phyloP scores from a whole-genome alignment of 2,888 invertebrate species.

The Drosophila rubida region DNA sequence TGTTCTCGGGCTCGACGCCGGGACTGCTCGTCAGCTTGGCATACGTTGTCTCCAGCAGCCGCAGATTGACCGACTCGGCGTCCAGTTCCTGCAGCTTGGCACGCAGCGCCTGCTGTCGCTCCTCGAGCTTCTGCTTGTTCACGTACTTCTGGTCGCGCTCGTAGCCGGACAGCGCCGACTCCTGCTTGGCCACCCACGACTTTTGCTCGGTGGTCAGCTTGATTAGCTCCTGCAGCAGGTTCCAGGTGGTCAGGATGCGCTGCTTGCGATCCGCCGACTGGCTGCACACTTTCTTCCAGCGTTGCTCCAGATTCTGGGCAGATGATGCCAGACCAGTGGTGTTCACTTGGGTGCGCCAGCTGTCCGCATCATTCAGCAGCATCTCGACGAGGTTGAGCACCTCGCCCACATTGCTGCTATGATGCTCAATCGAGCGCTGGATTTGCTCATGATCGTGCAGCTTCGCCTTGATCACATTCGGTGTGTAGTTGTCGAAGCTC shows the following conservation, averaged over 20 bases:
- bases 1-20: slow-evolving; percentile 89
- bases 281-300: slow-evolving; percentile 92
- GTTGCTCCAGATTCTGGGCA: slow-evolving; percentile 90
- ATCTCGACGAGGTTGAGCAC: slow-evolving; percentile 92
- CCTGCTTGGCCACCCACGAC: slow-evolving; percentile 88
- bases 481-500: slow-evolving; percentile 88
- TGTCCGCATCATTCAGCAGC: slow-evolving; percentile 90
- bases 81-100: slow-evolving; percentile 86
- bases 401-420: slow-evolving; percentile 91
- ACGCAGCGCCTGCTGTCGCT: slow-evolving; percentile 87
- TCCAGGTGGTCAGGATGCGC: slow-evolving; percentile 88
- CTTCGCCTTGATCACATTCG: slow-evolving; percentile 89
- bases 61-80: slow-evolving; percentile 86
- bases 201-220: slow-evolving; percentile 87
- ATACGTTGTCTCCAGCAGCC: slow-evolving; percentile 89
- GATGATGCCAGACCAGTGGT: slow-evolving; percentile 89
- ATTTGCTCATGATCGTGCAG: slow-evolving; percentile 90
- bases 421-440: slow-evolving; percentile 90
- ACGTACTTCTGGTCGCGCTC: slow-evolving; percentile 87
- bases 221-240: slow-evolving; percentile 87
- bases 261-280: slow-evolving; percentile 90
- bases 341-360: slow-evolving; percentile 90
- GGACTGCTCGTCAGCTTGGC: slow-evolving; percentile 88
- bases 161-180: slow-evolving; percentile 87
- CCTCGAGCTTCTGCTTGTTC: slow-evolving; percentile 87